Base-by-base conservation (phyloP, 2,113 vertebrate species). In the Cairina moschata region DNA sequence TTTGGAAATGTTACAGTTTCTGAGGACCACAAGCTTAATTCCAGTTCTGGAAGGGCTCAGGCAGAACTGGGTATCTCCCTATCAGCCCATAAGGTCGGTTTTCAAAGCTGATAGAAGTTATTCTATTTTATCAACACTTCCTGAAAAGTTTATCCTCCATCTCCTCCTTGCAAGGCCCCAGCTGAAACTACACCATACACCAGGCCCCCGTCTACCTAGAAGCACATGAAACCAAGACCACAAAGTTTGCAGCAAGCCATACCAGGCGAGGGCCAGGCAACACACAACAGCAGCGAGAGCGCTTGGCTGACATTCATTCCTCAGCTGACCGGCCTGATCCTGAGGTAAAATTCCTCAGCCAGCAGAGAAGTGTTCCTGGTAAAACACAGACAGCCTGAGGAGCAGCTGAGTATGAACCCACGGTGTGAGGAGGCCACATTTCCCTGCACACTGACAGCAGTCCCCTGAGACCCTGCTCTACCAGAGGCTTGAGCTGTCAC, bases 291-390 rank as follows among this genome's bases (percentile, higher is more conserved):
- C 44, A 80, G 83, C 5, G 12, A 87, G 75, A 69, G 50, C 17
- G 12, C 42, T 95, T 96, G 96, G 89, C 96, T 93, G 91, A 74
- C 5, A 2, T 42, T 86, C 11, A 1, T 11, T 50, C 54, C 91
- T 96, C 96, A 96, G 96, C 95, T 97, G 96, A 96, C 93, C 10
- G 6, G 63, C 56, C 92, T 88, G 50, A 73, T 36, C 1, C 0
- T 92, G 93, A 90, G 82, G 83, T 91, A 93, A 97, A 97, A 95
- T 96, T 96, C 94, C 91, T 95, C 78, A 83, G 84, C 29, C 2
- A 3, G 63, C 16, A 32, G 94, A 56, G 78, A 88, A 75, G 40
- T 88, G 66, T 91, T 96, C 78, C 73, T 0, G 0, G 71, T 67
- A 77, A 94, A 83, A 92, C 76, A 87, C 75, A 58, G 55, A 15